phyloP scores from a whole-genome alignment of 2,797 vertebrate species.

The Lepus oiostolus region DNA sequence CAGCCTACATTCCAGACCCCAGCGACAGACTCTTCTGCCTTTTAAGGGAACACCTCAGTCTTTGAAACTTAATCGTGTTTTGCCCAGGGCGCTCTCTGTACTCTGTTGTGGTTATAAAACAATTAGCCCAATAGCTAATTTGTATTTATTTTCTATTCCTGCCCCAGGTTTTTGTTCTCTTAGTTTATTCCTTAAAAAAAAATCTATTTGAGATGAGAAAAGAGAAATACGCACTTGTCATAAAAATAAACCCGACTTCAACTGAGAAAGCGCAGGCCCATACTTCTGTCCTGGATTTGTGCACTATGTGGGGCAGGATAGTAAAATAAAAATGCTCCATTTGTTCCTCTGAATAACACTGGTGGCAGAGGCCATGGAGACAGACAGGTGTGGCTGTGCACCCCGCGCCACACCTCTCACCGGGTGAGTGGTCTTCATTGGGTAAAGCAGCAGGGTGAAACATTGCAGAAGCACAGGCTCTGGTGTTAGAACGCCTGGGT shows the following conservation, averaged over 20 bases:
- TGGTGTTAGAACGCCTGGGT: not conserved
- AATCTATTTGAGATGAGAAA: too few species aligned
- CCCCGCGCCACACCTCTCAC: not conserved
- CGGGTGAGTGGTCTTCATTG: not conserved
- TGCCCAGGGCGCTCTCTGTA: too few species aligned
- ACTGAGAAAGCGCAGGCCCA: not conserved
- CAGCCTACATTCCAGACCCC: too few species aligned
- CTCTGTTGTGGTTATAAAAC: too few species aligned
- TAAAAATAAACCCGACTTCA: not conserved
- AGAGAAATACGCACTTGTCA: not conserved
- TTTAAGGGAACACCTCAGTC: too few species aligned
- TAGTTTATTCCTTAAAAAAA: too few species aligned
- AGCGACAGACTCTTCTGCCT: too few species aligned
- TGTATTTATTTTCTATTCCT: too few species aligned
- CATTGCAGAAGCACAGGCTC: not conserved
- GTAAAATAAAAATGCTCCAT: not conserved
- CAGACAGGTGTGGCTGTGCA: not conserved
- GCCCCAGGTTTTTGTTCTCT: too few species aligned
- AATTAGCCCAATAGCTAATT: too few species aligned
- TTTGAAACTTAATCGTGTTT: too few species aligned
- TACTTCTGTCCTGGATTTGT: not conserved
- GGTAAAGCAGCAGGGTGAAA: not conserved
- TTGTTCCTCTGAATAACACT: not conserved
- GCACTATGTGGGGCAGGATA: not conserved
- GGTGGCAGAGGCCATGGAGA: not conserved